A percentile compares a stretch with the other conserved stretches of the same genome.
phyloP scores from a whole-genome alignment of 92 coral and sea anemone species.

The Phenganax subtilis region DNA sequence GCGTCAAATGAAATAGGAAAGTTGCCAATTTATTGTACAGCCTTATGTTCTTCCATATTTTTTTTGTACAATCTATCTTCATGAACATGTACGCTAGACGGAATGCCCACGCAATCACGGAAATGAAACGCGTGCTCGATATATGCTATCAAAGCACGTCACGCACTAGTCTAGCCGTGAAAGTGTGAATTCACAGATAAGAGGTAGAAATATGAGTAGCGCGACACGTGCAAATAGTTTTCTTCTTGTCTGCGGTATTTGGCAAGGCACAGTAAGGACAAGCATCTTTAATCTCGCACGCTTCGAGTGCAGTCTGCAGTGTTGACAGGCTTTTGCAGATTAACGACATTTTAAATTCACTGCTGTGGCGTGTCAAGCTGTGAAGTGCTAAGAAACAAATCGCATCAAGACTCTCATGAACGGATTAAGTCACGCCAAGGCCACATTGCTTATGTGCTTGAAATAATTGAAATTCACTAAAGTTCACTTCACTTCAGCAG shows the following conservation, averaged over 20 bases:
- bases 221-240: slow-evolving; percentile 3
- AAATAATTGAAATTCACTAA: slow-evolving; percentile 7
- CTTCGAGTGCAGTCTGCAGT: slow-evolving; percentile 9
- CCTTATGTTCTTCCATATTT: no score
- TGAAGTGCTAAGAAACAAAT: slow-evolving; percentile 14
- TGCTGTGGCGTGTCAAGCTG: slow-evolving; percentile 15
- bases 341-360: slow-evolving; percentile 35
- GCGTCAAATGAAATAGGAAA: no score
- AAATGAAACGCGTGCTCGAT: no score
- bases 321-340: slow-evolving; percentile 28
- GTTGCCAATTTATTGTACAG: no score
- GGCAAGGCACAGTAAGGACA: slow-evolving; percentile 14
- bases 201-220: background rate
- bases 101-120: no score
- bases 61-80: no score
- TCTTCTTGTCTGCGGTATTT: slow-evolving; percentile 17
- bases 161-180: background rate
- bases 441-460: slow-evolving; percentile 7
- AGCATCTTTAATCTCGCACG: slow-evolving; percentile 29
- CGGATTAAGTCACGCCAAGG: background rate
- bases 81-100: no score
- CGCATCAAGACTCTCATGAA: slow-evolving; percentile 2
- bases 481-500: background rate
- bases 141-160: no score
- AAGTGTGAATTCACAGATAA: slow-evolving; percentile 11